Conservation (phyloP, 2,797 vertebrate species). For the Anguilla marmorata region DNA sequence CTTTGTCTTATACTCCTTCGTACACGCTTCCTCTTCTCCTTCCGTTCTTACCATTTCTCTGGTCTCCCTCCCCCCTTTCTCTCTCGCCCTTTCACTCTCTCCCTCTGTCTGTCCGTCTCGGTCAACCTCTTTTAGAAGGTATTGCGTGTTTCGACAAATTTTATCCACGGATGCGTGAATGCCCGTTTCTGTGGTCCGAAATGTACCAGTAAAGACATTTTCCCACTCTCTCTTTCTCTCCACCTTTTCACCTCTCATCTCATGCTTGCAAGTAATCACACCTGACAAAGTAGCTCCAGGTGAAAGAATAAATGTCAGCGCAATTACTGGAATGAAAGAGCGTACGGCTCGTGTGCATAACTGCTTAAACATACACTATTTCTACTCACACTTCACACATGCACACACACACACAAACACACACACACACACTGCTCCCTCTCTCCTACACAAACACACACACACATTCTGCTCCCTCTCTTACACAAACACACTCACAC, state of each 20-base stretch:
- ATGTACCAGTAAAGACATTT: background rate
- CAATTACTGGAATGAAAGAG: constrained; percentile 53
- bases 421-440: background rate
- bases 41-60: background rate
- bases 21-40: background rate
- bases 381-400: background rate
- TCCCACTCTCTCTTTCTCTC: background rate
- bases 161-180: background rate
- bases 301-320: constrained; percentile 68
- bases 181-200: background rate
- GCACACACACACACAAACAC: background rate
- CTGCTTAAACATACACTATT: background rate
- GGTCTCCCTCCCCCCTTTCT: too few species aligned
- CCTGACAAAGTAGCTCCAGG: constrained; percentile 64
- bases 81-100: background rate
- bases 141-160: background rate
- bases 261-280: constrained; percentile 47
- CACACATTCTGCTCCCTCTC: background rate
- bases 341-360: constrained; percentile 41
- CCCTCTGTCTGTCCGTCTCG: background rate
- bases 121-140: background rate
- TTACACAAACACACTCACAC: too few species aligned
- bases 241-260: background rate
- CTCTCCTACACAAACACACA: background rate
- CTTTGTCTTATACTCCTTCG: background rate